phyloP scores from a whole-genome alignment of 1,140 invertebrate genomes.

The Tetramorium alpestre region DNA sequence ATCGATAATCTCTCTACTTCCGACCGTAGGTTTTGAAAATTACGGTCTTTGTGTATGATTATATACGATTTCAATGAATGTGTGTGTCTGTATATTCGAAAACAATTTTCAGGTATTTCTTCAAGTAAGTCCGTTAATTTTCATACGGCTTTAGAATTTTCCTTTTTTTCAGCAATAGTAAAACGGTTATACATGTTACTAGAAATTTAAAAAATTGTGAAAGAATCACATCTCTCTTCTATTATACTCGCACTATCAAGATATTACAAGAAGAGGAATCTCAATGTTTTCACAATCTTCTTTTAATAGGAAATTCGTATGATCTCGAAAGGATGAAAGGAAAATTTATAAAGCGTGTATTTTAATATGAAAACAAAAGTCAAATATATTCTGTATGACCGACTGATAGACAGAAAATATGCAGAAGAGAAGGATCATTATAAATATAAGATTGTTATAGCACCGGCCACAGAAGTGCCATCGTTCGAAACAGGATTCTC shows the following conservation, averaged over 20 bases:
- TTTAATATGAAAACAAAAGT: slow-evolving; percentile 40
- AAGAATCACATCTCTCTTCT: neutral
- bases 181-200: neutral
- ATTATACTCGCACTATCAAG: neutral
- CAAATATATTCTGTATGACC: slow-evolving; percentile 52
- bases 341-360: slow-evolving; percentile 33
- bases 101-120: neutral
- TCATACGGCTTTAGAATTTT: neutral
- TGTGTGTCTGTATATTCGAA: neutral
- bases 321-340: slow-evolving; percentile 30
- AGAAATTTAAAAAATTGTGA: neutral
- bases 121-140: neutral
- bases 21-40: slow-evolving; percentile 21
- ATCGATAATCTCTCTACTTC: slow-evolving; percentile 54
- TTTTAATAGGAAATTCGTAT: slow-evolving; percentile 1
- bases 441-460: slow-evolving; percentile 29
- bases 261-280: slow-evolving; percentile 26
- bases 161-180: neutral
- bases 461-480: slow-evolving; percentile 13
- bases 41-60: neutral
- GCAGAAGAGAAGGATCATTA: slow-evolving; percentile 35
- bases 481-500: slow-evolving; percentile 22
- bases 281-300: neutral
- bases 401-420: slow-evolving; percentile 50
- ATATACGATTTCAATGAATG: neutral